Evolutionary conservation across 2,888 invertebrate species (phyloP).

Genomic region (Acholoe squamosa): DNA sequence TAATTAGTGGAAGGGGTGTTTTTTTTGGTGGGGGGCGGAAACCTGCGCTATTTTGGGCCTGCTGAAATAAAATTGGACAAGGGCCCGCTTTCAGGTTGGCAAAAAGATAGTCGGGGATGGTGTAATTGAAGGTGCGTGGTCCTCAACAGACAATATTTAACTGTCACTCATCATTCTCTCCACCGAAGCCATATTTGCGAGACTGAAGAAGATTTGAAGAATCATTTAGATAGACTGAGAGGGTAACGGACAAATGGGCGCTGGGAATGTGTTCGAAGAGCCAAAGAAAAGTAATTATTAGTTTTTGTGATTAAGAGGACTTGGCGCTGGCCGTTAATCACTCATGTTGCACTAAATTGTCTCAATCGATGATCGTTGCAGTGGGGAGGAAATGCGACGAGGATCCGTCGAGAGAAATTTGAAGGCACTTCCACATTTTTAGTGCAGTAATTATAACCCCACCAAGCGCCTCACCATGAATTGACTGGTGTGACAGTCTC

Average conservation of each 20-base stretch:
- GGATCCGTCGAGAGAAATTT: conserved; percentile 29
- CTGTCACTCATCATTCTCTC: conserved; percentile 16
- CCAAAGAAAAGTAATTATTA: conserved; percentile 54
- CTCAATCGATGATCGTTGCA: conserved; percentile 50
- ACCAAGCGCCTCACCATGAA: not conserved
- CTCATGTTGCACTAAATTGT: conserved; percentile 40
- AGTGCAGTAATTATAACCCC: conserved; percentile 8
- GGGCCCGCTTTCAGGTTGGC: not conserved
- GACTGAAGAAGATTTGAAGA: conserved; percentile 2
- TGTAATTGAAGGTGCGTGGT: conserved; percentile 34
- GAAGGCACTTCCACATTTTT: conserved; percentile 17
- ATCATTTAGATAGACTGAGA: conserved; percentile 50
- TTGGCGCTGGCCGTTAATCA: conserved; percentile 7
- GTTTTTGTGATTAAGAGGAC: conserved; percentile 40
- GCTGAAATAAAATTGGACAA: conserved; percentile 3
- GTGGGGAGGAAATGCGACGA: conserved; percentile 5
- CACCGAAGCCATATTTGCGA: not conserved
- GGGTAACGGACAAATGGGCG: conserved; percentile 1
- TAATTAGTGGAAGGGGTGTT: not conserved
- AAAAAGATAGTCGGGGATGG: not conserved
- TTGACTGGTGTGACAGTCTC: not conserved
- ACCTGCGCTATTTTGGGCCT: conserved; percentile 7
- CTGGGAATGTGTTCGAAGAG: conserved; percentile 35
- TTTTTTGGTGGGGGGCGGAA: conserved; percentile 13
- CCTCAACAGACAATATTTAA: conserved; percentile 15